Evolutionary conservation across 2,113 vertebrate genomes (phyloP).

Genomic region (Silurus asotus): DNA sequence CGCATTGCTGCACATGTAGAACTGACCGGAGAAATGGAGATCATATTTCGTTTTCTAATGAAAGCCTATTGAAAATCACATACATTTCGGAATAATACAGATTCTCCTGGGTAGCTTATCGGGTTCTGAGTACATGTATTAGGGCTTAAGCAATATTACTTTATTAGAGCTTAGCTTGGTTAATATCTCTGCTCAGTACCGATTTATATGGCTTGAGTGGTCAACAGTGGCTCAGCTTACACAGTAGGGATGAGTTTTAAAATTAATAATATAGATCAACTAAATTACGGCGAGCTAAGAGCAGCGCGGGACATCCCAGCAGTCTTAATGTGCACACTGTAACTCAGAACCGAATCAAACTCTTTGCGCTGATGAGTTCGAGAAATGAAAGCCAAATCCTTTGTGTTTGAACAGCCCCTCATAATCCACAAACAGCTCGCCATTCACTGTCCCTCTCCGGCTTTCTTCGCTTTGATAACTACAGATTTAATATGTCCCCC

Average conservation of each 20-base stretch:
- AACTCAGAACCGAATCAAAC: constrained; percentile 42
- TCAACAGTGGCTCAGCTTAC: constrained; percentile 56
- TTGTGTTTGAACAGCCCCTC: constrained; percentile 8
- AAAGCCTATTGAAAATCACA: constrained; percentile 58
- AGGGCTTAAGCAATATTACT: constrained; percentile 64
- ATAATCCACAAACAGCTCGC: constrained; percentile 28
- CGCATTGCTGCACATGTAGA: constrained; percentile 42
- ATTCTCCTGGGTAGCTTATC: constrained; percentile 63
- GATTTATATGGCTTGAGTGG: constrained; percentile 64
- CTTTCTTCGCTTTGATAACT: constrained; percentile 15
- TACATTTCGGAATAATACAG: constrained; percentile 59
- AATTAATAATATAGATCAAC: constrained; percentile 61
- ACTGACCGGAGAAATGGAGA: constrained; percentile 57
- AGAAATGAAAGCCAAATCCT: constrained; percentile 47
- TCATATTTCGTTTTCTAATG: constrained; percentile 53
- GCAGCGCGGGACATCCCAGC: constrained; percentile 43
- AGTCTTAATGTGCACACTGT: constrained; percentile 41
- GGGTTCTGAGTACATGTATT: constrained; percentile 63
- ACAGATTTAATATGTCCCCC: constrained; percentile 17
- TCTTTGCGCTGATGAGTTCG: constrained; percentile 42
- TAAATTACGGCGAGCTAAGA: constrained; percentile 50
- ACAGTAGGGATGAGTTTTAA: constrained; percentile 57
- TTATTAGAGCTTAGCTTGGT: constrained; percentile 65
- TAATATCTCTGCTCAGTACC: constrained; percentile 62
- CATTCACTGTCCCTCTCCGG: background rate